phyloP scores from a whole-genome alignment of 1,140 invertebrate species.

The Drosophila burlai region DNA sequence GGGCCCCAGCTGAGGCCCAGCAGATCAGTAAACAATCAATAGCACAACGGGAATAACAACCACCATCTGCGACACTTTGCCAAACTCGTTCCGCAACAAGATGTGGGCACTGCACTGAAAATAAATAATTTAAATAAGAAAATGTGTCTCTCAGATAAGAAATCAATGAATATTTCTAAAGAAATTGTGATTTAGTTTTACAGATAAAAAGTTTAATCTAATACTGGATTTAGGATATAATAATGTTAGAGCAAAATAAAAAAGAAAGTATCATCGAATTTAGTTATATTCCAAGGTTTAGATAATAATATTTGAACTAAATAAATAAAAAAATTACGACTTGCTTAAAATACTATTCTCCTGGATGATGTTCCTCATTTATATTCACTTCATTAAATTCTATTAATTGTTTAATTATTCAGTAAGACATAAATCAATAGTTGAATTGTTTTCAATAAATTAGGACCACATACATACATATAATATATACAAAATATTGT shows the following conservation, averaged over 20 bases:
- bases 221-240: background rate
- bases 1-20: constrained; percentile 55
- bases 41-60: constrained; percentile 53
- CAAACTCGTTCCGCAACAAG: constrained; percentile 73
- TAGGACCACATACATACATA: background rate
- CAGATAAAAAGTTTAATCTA: background rate
- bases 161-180: background rate
- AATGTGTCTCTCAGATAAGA: no score
- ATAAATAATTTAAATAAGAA: background rate
- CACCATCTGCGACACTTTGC: constrained; percentile 77
- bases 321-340: background rate
- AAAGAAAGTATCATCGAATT: background rate
- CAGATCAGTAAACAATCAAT: constrained; percentile 75
- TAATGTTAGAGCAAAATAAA: background rate
- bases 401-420: no score
- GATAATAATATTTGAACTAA: background rate
- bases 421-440: background rate
- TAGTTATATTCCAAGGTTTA: background rate
- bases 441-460: background rate
- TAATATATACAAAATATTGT: background rate
- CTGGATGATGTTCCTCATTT: background rate
- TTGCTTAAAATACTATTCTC: background rate
- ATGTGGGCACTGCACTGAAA: constrained; percentile 48
- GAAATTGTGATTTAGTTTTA: background rate
- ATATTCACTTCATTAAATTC: background rate